Base-by-base conservation (phyloP, 2,888 invertebrate species). In the Cyaniris semiargus region DNA sequence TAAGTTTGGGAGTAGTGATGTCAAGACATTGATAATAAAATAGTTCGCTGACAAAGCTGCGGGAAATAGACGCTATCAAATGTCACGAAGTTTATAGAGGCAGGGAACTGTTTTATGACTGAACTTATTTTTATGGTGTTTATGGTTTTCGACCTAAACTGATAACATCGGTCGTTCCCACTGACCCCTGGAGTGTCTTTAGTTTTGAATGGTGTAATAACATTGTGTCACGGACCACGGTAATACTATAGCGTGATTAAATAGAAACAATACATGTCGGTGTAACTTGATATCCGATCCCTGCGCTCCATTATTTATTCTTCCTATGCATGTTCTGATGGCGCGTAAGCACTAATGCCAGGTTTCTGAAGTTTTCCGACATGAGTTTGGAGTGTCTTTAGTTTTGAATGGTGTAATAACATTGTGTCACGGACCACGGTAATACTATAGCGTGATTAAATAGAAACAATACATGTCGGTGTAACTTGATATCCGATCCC, bases 61-160 rank as follows among this genome's bases (percentile, higher is more conserved):
- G 66, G 66, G 66, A 6, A 27, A 23, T 27, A 23, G 60, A 66
- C 66, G 66, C 66, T 66, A 66, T 66, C 66, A 66, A 66, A 66
- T 66, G 66, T 31, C 66, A 66, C 66, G 27, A 31, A 66, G 27
- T 66, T 66, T 66, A 60, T 66, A 6, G 66, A 31, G 60, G 60
- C 27, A 66, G 15, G 60, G 60, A 31, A 66, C 27, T 27, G 74
- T 74, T 74, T 74, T 74, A 74, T 74, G 23, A 44, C 74, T 23
- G 21, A 44, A 38, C 74, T 48, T 74, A 74, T 27, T 74, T 70
- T 72, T 72, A 23, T 44, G 48, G 74, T 74, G 74, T 74, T 74
- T 74, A 74, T 74, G 53, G 74, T 48, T 48, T 74, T 74, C 23
- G 21, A 74, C 48, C 7, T 74, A 74, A 74, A 53, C 66, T 66